These are phyloP conservation scores for Drosophila helvetica DNA, from an alignment of 2,888 invertebrate species.

Conservation along the genomic window DNA sequence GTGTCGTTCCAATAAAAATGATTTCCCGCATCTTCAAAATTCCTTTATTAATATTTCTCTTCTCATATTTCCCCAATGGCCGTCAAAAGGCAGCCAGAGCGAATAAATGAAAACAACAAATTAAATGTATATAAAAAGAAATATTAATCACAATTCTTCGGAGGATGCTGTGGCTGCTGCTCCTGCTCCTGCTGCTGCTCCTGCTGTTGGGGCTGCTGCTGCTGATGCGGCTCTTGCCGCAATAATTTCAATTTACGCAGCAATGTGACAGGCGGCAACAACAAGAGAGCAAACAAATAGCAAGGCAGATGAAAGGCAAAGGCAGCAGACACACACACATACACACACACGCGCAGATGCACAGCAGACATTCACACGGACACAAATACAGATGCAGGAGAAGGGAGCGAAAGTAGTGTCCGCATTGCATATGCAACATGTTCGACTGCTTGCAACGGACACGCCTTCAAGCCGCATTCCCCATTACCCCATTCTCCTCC, in stretches of 20 bases:
- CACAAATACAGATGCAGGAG: neutral
- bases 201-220: conserved; percentile 11
- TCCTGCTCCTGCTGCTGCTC: conserved; percentile 16
- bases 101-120: conserved; percentile 24
- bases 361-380: neutral
- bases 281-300: conserved; percentile 49
- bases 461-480: conserved; percentile 37
- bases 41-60: neutral
- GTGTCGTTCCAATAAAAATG: neutral
- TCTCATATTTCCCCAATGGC: neutral
- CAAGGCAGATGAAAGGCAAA: conserved; percentile 62
- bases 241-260: conserved; percentile 76
- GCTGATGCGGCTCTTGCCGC: conserved; percentile 49
- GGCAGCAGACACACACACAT: conserved; percentile 30
- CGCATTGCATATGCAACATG: conserved; percentile 73
- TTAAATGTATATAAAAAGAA: conserved; percentile 47
- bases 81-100: neutral
- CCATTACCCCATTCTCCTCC: no score
- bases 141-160: conserved; percentile 61
- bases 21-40: neutral
- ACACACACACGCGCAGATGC: conserved; percentile 22
- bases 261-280: conserved; percentile 71
- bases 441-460: conserved; percentile 52
- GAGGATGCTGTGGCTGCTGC: conserved; percentile 14
- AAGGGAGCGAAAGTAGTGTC: conserved; percentile 17